phyloP scores from a whole-genome alignment of 1,140 invertebrate species.

The Pissodes strobi region DNA sequence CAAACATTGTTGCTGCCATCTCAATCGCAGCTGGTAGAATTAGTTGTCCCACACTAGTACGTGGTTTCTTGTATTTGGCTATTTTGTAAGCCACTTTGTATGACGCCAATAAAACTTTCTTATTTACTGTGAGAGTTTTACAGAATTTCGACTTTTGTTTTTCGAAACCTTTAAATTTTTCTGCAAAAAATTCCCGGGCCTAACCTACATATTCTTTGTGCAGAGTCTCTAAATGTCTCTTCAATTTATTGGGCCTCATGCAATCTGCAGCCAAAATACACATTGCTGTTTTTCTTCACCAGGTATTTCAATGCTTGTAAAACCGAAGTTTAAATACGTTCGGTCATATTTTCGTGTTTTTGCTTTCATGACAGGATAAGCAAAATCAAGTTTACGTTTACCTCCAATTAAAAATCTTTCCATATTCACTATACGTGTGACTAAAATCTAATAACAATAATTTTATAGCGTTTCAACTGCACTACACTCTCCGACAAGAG shows the following conservation, averaged over 20 bases:
- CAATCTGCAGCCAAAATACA: constrained; percentile 24
- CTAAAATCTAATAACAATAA: too few species aligned
- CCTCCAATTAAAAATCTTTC: constrained; percentile 5
- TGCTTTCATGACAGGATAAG: too few species aligned
- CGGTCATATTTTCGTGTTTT: constrained; percentile 8
- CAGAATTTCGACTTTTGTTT: neutral
- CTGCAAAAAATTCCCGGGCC: neutral
- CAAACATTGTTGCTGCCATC: too few species aligned
- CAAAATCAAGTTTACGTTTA: neutral
- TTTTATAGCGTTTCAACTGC: too few species aligned
- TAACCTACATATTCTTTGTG: constrained; percentile 4
- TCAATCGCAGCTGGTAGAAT: constrained; percentile 7
- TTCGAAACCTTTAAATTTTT: neutral
- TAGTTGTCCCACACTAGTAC: neutral
- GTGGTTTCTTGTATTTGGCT: too few species aligned
- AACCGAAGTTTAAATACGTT: constrained; percentile 11
- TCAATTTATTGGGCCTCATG: constrained; percentile 20
- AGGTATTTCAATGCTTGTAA: constrained; percentile 13
- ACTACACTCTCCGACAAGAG: too few species aligned
- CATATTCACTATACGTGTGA: too few species aligned
- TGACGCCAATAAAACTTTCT: neutral
- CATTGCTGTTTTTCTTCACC: constrained; percentile 22
- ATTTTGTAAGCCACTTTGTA: neutral
- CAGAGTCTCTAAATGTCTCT: constrained; percentile 18
- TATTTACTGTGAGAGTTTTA: constrained; percentile 1